Percentiles rank a stretch among this genome's conserved stretches.
These are phyloP conservation scores for Oenanthe melanoleuca DNA, from an alignment of 2,113 vertebrate species.

Conservation along the genomic window DNA sequence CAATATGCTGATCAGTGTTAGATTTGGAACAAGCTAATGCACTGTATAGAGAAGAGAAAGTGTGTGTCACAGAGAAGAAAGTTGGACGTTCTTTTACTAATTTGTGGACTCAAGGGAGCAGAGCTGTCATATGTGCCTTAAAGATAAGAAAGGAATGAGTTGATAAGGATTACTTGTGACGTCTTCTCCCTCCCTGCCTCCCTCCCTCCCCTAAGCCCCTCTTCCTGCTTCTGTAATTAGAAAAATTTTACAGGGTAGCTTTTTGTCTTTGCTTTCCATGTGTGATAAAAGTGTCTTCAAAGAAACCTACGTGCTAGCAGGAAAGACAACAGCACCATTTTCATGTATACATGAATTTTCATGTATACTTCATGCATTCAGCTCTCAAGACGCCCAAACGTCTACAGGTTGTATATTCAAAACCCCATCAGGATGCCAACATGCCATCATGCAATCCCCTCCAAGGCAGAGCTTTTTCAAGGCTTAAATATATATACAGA, in stretches of 20 bases:
- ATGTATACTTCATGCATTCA: background rate
- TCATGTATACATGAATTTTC: fast-evolving
- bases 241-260: background rate
- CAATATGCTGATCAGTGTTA: background rate
- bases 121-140: slow-evolving; percentile 36
- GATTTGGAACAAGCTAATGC: background rate
- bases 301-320: background rate
- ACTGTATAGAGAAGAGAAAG: background rate
- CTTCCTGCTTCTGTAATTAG: background rate
- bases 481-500: background rate
- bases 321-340: background rate
- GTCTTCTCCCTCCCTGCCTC: background rate
- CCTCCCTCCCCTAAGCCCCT: background rate
- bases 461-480: background rate
- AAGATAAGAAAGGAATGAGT: slow-evolving; percentile 46
- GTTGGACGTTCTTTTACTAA: background rate
- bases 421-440: background rate
- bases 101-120: background rate
- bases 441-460: background rate
- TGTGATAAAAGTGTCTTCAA: background rate
- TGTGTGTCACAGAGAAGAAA: background rate
- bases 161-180: slow-evolving; percentile 34
- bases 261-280: background rate
- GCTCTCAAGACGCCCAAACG: background rate
- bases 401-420: background rate